Evolutionary conservation across 2,113 vertebrate genomes (phyloP), one percentile per base, ranked within the genome.

Genomic region (Trematomus loennbergii): DNA sequence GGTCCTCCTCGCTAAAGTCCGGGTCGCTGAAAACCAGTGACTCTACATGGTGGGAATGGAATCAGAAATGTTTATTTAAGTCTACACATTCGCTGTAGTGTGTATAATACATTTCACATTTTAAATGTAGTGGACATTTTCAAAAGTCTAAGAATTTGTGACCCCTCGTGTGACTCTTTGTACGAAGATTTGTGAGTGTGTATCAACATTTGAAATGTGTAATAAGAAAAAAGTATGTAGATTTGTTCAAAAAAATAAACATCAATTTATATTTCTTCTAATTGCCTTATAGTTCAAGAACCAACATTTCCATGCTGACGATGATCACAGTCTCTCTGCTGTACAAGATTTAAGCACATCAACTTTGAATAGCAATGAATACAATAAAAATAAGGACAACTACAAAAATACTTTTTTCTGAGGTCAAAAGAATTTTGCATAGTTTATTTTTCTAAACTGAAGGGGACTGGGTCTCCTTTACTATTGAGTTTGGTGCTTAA

Each of bases 1-100:
- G 84, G 90, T 99, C 96, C 79, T 97, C 96, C 0, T 98, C 96
- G 25, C 96, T 88, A 79, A 99, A 97, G 85, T 96, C 96, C 1
- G 97, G 97, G 86, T 99, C 97, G 4, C 89, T 97, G 66, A 96
- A 65, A 84, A 97, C 96, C 87, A 97, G 69, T 13, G 95, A 92
- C 91, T 99, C 98, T 99, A 61, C 59, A 69, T 46, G 62, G 49
- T 10, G 0, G 82, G 72, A 65, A 71, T 9, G 1, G 43, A 69
- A 75, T 67, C 1, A 70, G n/a, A 46, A 63, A 78, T 15, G 22
- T 17, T 73, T 67, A 1, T 15, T 46, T 65, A 49, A 58, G 3
- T 22, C 9, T 29, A 48, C 20, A 20, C 13, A 57, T 49, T n/a
- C 17, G 4, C 12, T 43, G 12, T 0, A 48, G 22, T 46, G 12